Percentiles rank a stretch among this genome's conserved stretches.
phyloP scores from a whole-genome alignment of 2,113 vertebrate genomes.

The Dasypus novemcinctus region DNA sequence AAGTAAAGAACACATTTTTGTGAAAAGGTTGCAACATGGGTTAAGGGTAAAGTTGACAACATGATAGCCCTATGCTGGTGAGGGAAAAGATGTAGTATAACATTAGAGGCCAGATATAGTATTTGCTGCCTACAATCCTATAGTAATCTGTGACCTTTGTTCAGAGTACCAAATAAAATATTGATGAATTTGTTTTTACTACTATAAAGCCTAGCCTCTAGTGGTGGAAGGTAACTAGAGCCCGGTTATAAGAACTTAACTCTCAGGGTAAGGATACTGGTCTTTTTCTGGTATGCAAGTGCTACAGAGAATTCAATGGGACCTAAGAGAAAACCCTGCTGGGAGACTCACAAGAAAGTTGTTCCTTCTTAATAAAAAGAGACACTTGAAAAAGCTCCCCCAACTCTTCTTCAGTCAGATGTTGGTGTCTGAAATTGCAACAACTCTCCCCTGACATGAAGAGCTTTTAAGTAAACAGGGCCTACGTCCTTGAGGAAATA shows the following conservation, averaged over 20 bases:
- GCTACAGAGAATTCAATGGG: neutral
- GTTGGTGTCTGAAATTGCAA: neutral
- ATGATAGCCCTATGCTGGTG: neutral
- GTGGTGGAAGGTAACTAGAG: neutral
- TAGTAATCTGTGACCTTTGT: neutral
- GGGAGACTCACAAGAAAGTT: neutral
- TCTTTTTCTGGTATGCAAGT: neutral
- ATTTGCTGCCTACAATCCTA: neutral
- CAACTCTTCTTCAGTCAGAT: neutral
- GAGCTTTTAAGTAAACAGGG: neutral
- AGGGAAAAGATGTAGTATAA: neutral
- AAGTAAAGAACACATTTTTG: neutral
- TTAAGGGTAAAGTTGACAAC: neutral
- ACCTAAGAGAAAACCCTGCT: neutral
- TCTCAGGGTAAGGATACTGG: neutral
- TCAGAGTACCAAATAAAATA: slow-evolving; percentile 40
- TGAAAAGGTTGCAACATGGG: neutral
- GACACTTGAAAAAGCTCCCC: neutral
- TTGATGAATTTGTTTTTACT: neutral
- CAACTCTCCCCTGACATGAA: neutral
- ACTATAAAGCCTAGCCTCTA: neutral
- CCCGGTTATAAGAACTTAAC: neutral
- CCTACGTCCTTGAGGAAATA: neutral
- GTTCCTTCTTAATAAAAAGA: neutral
- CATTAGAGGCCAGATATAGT: neutral